A percentile compares a stretch with the other conserved stretches of the same genome.
These are phyloP conservation scores for Drosophila mauritiana DNA, from an alignment of 1,140 invertebrate genomes.

Conservation along the genomic window DNA sequence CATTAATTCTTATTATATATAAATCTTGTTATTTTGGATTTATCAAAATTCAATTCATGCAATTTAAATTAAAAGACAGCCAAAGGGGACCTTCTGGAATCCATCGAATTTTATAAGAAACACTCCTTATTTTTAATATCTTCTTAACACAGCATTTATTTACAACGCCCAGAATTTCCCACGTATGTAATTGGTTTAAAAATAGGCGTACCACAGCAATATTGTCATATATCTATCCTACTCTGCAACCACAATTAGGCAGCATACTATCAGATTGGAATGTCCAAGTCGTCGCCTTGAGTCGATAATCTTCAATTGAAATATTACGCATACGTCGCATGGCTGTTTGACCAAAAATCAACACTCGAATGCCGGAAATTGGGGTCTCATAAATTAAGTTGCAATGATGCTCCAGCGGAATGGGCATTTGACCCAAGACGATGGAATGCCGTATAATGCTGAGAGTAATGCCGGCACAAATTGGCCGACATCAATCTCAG, in stretches of 20 bases:
- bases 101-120: no score
- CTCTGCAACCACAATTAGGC: constrained; percentile 7
- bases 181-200: neutral
- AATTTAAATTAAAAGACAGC: no score
- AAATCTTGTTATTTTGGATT: no score
- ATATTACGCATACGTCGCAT: constrained; percentile 58
- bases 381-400: constrained; percentile 61
- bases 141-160: no score
- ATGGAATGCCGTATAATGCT: constrained; percentile 70
- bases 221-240: no score
- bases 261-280: constrained; percentile 25
- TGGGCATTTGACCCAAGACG: constrained; percentile 54
- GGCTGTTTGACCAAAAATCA: constrained; percentile 34
- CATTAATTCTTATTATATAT: no score
- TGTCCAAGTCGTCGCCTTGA: constrained; percentile 20
- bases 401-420: constrained; percentile 46
- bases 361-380: constrained; percentile 10
- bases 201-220: neutral
- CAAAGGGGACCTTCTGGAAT: no score
- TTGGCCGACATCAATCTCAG: constrained; percentile 78
- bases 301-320: constrained; percentile 31
- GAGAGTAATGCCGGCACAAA: constrained; percentile 70
- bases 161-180: no score
- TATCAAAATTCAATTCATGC: no score
- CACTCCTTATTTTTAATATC: no score